Evolutionary conservation across 2,797 vertebrate genomes (phyloP), one percentile per base, ranked within the genome.

Genomic region (Silurus aristotelis): DNA sequence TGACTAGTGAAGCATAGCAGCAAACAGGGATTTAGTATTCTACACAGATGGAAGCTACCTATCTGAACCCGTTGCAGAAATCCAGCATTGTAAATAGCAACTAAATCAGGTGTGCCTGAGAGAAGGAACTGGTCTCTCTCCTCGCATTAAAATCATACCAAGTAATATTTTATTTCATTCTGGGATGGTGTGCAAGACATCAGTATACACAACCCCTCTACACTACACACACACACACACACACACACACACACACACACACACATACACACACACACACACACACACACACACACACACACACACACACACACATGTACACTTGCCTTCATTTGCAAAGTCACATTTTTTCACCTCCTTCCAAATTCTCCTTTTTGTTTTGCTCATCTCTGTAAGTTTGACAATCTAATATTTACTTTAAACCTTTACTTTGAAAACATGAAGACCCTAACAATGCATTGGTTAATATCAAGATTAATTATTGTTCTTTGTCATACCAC

Each of bases 11-110:
- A 31, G 81, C 72, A 56, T 71, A 58, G 38, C 83, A 80, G 72
- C 61, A 77, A 63, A 80, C 80, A 27, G 58, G 76, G 76, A 83
- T 67, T 89, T 83, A 86, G 83, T 89, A 89, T 89, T 87, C 85
- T 46, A 84, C 63, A 71, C 79, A 80, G 84, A 89, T 76, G 73
- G 68, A 80, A 76, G 22, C 84, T 80, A 79, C 25, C 88, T 84
- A 81, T 86, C 72, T 56, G 63, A 89, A 85, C 58, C 46, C 27
- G 1, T 52, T 58, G 66, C 77, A 76, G 66, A 89, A 82, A 80
- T 76, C 82, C 63, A 25, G 77, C 55, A 71, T 76, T 83, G 75
- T 84, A 84, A 86, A 87, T 72, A 86, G 78, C 66, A 78, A 25
- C 72, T 84, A 79, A 85, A 86, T 77, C 64, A 60, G 82, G 75